Percentiles rank a stretch among this genome's conserved stretches.
Evolutionary conservation across 2,797 vertebrate genomes (phyloP).

Genomic region (Mastacembelus armatus): DNA sequence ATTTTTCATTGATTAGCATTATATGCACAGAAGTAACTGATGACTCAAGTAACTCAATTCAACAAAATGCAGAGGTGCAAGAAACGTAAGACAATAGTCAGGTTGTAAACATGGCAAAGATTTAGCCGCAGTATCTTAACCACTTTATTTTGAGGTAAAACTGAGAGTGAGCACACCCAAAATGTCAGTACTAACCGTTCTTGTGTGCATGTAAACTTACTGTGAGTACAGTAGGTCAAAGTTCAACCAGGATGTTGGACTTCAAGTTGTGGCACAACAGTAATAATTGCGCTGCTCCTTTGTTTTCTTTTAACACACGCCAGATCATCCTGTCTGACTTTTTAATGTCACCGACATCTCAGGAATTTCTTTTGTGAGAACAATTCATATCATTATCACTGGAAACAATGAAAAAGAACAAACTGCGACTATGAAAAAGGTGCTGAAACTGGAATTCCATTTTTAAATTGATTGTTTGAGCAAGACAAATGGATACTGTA

Average conservation of each 20-base stretch:
- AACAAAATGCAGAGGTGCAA: not conserved
- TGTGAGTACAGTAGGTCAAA: not conserved
- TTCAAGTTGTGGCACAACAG: slow-evolving; percentile 22
- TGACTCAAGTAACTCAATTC: no score
- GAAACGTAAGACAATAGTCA: not conserved
- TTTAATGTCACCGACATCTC: not conserved
- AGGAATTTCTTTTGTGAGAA: no score
- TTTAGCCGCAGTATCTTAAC: not conserved
- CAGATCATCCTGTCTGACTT: not conserved
- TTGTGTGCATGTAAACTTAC: not conserved
- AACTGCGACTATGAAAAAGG: not conserved
- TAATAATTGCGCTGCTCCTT: not conserved
- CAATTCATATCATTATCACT: not conserved
- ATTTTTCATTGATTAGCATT: no score
- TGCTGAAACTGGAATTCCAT: not conserved
- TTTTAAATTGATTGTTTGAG: not conserved
- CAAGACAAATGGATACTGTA: not conserved
- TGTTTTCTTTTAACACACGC: not conserved
- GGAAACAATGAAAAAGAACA: not conserved
- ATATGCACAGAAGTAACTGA: no score
- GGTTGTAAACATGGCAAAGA: not conserved
- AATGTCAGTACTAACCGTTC: slow-evolving; percentile 1
- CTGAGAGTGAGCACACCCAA: slow-evolving; percentile 12
- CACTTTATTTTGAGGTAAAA: slow-evolving; percentile 20
- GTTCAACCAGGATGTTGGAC: slow-evolving; percentile 8